Evolutionary conservation across 2,797 vertebrate genomes (phyloP).

Genomic region (Decapterus maruadsi): DNA sequence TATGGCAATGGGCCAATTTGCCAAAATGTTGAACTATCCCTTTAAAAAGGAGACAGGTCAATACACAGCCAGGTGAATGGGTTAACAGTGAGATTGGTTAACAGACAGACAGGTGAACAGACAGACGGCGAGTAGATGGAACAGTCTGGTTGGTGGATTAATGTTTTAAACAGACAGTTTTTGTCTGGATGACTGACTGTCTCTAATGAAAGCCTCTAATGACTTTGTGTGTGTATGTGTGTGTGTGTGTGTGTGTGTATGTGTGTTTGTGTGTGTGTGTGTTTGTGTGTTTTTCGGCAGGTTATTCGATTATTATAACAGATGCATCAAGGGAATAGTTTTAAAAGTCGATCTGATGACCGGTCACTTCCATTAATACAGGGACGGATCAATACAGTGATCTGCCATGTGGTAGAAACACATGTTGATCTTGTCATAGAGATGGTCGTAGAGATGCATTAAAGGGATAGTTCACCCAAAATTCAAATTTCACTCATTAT

Average conservation of each 20-base stretch:
- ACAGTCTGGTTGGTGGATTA: conserved; percentile 65
- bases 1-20: too few species aligned
- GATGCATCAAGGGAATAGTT: conserved; percentile 3
- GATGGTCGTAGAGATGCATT: too few species aligned
- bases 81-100: background rate
- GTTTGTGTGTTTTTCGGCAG: conserved; percentile 1
- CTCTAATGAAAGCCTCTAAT: conserved; percentile 61
- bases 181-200: conserved; percentile 40
- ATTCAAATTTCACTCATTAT: too few species aligned
- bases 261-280: conserved; percentile 10
- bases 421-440: too few species aligned
- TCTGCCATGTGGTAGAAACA: background rate
- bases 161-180: conserved; percentile 41
- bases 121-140: conserved; percentile 29
- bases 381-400: background rate
- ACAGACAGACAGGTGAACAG: background rate
- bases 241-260: conserved; percentile 11
- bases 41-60: background rate
- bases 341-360: background rate
- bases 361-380: background rate
- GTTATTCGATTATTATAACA: conserved; percentile 23
- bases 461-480: too few species aligned
- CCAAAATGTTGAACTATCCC: too few species aligned
- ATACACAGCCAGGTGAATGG: background rate
- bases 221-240: conserved; percentile 11